Conservation (phyloP, 1,140 invertebrate species). For the Leguminivora glycinivorella region DNA sequence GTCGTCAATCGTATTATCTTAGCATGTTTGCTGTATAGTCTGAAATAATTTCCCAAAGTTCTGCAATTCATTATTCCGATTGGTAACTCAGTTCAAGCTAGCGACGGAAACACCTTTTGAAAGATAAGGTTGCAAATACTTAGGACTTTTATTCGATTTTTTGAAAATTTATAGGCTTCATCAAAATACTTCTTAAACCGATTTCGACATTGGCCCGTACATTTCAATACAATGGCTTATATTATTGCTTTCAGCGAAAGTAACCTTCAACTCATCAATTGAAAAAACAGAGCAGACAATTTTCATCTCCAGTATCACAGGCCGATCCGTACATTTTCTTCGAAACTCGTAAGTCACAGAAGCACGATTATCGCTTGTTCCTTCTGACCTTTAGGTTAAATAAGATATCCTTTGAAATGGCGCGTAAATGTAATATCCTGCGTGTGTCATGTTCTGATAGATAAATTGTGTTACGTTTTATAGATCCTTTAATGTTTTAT, state of each 20-base stretch:
- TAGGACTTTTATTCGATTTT: no score
- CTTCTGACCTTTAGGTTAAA: constrained; percentile 25
- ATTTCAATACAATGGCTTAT: constrained; percentile 3
- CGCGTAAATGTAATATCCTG: constrained; percentile 27
- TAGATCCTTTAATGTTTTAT: no score
- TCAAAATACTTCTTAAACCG: background rate
- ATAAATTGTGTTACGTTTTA: constrained; percentile 16
- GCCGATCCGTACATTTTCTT: background rate
- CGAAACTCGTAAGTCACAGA: background rate
- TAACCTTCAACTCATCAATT: constrained; percentile 1
- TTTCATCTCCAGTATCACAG: background rate
- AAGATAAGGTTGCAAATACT: no score
- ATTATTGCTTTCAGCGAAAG: background rate
- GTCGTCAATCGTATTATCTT: no score
- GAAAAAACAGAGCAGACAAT: background rate
- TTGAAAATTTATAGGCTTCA: background rate
- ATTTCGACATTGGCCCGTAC: background rate
- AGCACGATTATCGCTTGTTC: constrained; percentile 5
- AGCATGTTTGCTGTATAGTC: no score
- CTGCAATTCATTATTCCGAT: no score
- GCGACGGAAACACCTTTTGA: no score
- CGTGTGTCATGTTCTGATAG: constrained; percentile 26
- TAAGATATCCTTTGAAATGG: constrained; percentile 28
- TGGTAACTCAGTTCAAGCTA: no score
- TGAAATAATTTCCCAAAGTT: no score